A percentile compares a stretch with the other conserved stretches of the same genome.
phyloP scores from a whole-genome alignment of 1,140 invertebrate species.

The Sitobion miscanthi region DNA sequence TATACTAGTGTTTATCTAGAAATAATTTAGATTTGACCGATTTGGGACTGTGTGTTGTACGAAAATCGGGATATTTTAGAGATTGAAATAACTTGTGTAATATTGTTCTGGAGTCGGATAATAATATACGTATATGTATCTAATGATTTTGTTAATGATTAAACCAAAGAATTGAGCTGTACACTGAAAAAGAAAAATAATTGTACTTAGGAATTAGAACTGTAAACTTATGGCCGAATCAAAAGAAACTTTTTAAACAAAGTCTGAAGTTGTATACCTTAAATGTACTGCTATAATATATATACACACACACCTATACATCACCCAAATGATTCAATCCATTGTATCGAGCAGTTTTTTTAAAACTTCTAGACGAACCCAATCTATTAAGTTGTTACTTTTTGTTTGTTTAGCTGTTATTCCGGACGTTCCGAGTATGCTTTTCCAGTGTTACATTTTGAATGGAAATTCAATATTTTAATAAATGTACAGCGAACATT shows the following conservation, averaged over 20 bases:
- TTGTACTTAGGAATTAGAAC: not conserved
- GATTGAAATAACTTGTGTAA: not conserved
- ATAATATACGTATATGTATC: not conserved
- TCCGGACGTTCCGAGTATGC: not conserved
- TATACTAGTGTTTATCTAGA: too few relatives aligned
- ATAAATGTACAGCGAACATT: not conserved
- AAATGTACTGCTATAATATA: not conserved
- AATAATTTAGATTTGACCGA: too few relatives aligned
- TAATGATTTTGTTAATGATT: not conserved
- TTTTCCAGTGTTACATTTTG: not conserved
- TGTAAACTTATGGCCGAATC: not conserved
- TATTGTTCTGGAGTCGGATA: not conserved
- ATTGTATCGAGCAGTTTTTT: slow-evolving; percentile 18
- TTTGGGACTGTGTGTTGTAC: too few relatives aligned
- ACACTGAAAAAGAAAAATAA: not conserved
- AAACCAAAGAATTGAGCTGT: not conserved
- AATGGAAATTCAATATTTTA: not conserved
- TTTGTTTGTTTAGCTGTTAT: not conserved
- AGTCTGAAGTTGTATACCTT: not conserved
- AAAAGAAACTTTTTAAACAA: slow-evolving; percentile 22
- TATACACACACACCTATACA: not conserved
- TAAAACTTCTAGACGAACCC: not conserved
- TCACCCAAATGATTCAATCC: slow-evolving; percentile 1
- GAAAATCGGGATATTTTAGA: too few relatives aligned
- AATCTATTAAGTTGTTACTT: slow-evolving; percentile 17